A percentile compares a stretch with the other conserved stretches of the same genome.
phyloP scores from a whole-genome alignment of 2,113 vertebrate species.

The Crotalus viridis region DNA sequence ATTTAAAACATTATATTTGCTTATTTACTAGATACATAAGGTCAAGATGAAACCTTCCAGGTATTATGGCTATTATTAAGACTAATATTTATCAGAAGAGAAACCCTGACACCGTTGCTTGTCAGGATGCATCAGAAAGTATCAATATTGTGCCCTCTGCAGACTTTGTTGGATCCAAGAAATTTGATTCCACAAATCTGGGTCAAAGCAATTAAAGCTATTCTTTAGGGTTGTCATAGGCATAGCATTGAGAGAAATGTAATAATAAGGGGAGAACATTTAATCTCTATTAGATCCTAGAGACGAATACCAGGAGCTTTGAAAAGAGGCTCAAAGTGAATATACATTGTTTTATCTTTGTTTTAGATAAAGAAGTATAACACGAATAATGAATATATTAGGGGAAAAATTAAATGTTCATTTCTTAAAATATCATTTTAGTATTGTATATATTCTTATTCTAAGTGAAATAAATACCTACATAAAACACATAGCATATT shows the following conservation, averaged over 20 bases:
- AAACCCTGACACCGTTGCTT: conserved; percentile 34
- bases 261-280: conserved; percentile 72
- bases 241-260: conserved; percentile 72
- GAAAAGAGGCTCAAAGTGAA: conserved; percentile 64
- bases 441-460: conserved; percentile 68
- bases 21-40: background rate
- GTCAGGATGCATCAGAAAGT: conserved; percentile 47
- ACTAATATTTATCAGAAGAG: conserved; percentile 55
- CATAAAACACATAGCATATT: conserved; percentile 70
- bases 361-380: conserved; percentile 73
- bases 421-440: conserved; percentile 78
- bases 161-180: conserved; percentile 63
- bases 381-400: conserved; percentile 75
- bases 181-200: conserved; percentile 68
- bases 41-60: background rate
- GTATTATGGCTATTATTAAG: conserved; percentile 20
- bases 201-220: conserved; percentile 71
- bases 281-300: conserved; percentile 68
- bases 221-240: conserved; percentile 69
- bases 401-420: conserved; percentile 68
- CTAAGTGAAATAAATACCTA: conserved; percentile 75
- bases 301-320: conserved; percentile 70
- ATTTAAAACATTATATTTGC: background rate
- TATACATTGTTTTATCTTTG: conserved; percentile 63
- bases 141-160: conserved; percentile 47